Conservation (phyloP, 2,797 vertebrate species). For the Poecilia velifera region DNA sequence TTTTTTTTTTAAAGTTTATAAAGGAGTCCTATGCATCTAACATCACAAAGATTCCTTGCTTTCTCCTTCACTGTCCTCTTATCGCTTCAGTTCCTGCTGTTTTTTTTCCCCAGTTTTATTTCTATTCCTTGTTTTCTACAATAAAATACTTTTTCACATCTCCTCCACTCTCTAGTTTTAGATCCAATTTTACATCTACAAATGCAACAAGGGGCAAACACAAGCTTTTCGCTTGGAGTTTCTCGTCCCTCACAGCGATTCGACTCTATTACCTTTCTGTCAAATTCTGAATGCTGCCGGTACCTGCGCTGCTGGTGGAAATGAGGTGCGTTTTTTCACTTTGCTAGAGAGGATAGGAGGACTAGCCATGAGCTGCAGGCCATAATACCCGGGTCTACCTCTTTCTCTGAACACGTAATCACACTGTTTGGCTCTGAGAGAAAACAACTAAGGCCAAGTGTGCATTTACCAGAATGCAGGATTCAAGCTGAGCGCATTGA, state of each 20-base stretch:
- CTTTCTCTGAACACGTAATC: slow-evolving; percentile 33
- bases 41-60: slow-evolving; percentile 23
- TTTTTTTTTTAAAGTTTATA: slow-evolving; percentile 26
- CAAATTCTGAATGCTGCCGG: slow-evolving; percentile 32
- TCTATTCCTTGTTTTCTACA: slow-evolving; percentile 6
- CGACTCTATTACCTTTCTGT: slow-evolving; percentile 61
- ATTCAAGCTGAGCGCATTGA: slow-evolving; percentile 16
- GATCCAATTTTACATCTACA: slow-evolving; percentile 26
- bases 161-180: slow-evolving; percentile 8
- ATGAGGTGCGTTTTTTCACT: slow-evolving; percentile 37
- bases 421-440: slow-evolving; percentile 11
- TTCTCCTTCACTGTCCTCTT: slow-evolving; percentile 16
- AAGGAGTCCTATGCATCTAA: slow-evolving; percentile 18
- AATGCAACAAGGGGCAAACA: slow-evolving; percentile 48
- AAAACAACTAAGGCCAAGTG: slow-evolving; percentile 16
- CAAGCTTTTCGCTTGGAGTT: slow-evolving; percentile 41
- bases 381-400: slow-evolving; percentile 27
- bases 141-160: slow-evolving; percentile 17
- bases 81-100: slow-evolving; percentile 28
- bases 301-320: slow-evolving; percentile 23
- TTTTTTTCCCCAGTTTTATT: slow-evolving; percentile 11
- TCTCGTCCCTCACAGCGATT: slow-evolving; percentile 49
- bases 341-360: slow-evolving; percentile 16
- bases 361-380: slow-evolving; percentile 14
- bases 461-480: slow-evolving; percentile 19